These are phyloP conservation scores for Dasysyrphus tricinctus DNA, from an alignment of 2,888 invertebrate species.

Conservation along the genomic window DNA sequence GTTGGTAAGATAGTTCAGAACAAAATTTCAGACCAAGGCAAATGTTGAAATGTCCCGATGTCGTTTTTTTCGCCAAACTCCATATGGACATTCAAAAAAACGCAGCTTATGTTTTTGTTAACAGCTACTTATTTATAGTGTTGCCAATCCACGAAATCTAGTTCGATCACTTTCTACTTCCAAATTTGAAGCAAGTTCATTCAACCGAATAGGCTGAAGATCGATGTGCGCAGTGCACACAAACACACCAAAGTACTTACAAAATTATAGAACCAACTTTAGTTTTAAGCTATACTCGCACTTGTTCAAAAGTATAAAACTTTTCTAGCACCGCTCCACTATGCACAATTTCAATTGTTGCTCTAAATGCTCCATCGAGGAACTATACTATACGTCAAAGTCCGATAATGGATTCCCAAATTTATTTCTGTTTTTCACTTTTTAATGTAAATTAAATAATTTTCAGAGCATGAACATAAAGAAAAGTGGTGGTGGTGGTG, in stretches of 20 bases:
- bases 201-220: not conserved
- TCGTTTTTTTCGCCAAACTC: no score
- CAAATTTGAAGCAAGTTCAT: not conserved
- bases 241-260: no score
- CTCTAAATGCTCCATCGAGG: constrained; percentile 17
- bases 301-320: not conserved
- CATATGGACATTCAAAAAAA: no score
- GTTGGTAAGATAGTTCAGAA: no score
- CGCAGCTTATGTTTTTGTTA: no score
- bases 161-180: not conserved
- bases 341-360: not conserved
- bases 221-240: not conserved
- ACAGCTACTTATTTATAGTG: not conserved
- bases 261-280: no score
- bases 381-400: not conserved
- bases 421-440: constrained; percentile 46
- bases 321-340: not conserved
- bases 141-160: not conserved
- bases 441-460: constrained; percentile 67
- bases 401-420: constrained; percentile 37
- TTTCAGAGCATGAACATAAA: constrained; percentile 72
- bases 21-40: no score
- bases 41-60: no score
- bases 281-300: not conserved
- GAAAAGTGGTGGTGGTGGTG: constrained; percentile 10